Conservation (phyloP, 2,113 vertebrate genomes). For the Ictidomys tridecemlineatus region DNA sequence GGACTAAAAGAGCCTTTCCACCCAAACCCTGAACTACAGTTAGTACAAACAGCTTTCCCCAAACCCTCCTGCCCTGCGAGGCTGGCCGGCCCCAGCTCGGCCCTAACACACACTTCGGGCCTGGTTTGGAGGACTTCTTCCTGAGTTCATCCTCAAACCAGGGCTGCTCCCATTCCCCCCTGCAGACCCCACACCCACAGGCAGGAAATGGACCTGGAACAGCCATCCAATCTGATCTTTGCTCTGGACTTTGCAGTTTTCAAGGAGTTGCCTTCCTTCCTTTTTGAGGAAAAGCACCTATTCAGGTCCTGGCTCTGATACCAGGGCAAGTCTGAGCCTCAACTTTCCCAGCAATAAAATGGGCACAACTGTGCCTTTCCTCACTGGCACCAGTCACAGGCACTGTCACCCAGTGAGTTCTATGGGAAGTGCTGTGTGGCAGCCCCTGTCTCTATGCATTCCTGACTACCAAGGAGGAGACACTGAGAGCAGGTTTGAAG, state of each 20-base stretch:
- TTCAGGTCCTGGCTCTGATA: not conserved
- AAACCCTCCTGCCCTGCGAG: not conserved
- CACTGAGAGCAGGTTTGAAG: not conserved
- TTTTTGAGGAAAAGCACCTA: not conserved
- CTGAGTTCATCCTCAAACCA: not conserved
- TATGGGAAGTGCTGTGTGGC: not conserved
- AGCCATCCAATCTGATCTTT: not conserved
- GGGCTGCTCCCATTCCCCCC: not conserved
- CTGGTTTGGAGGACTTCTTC: slow-evolving; percentile 12
- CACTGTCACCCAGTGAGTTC: not conserved
- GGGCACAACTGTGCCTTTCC: not conserved
- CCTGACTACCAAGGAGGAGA: not conserved
- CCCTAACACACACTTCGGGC: not conserved
- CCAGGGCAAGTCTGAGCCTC: not conserved
- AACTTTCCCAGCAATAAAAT: not conserved
- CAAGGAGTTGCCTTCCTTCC: not conserved
- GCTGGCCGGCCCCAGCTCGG: not conserved
- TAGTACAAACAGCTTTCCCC: not conserved
- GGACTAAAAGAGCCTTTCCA: slow-evolving; percentile 53
- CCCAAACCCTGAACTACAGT: slow-evolving; percentile 51
- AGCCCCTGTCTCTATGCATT: not conserved
- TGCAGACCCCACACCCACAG: not conserved
- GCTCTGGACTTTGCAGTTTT: not conserved
- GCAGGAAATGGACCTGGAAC: not conserved
- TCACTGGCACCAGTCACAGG: not conserved